Conservation (phyloP, 2,113 vertebrate genomes). For the Indicator indicator region DNA sequence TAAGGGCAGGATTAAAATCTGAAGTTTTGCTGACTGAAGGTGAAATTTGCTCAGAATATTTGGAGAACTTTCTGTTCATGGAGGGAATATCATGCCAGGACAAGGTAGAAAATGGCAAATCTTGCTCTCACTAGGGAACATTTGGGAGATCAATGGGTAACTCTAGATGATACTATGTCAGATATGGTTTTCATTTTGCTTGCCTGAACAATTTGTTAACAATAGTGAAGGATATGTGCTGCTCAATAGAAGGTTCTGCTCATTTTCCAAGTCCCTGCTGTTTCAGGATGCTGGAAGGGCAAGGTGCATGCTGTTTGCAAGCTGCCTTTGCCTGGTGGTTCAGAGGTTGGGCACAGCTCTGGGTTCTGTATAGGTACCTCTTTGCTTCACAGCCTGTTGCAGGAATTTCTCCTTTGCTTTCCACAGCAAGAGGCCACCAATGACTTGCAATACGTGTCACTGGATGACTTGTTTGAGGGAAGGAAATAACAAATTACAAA, state of each 20-base stretch:
- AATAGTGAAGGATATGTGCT: background rate
- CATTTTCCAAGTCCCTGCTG: background rate
- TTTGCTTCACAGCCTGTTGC: background rate
- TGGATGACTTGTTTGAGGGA: background rate
- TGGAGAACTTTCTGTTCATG: background rate
- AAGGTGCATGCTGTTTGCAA: accelerated
- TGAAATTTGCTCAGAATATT: background rate
- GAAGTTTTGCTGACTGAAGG: background rate
- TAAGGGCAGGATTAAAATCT: background rate
- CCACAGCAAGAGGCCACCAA: accelerated
- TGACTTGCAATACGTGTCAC: accelerated
- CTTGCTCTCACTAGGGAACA: background rate
- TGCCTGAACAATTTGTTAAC: background rate
- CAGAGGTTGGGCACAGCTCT: accelerated
- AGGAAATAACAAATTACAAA: background rate
- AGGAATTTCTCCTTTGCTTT: background rate
- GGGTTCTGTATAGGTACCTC: background rate
- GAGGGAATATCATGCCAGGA: background rate
- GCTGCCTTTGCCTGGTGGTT: background rate
- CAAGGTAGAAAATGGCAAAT: background rate
- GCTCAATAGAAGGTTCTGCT: background rate
- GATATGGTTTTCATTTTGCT: background rate
- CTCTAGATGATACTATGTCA: background rate
- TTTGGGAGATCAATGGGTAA: background rate
- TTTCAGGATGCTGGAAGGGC: background rate